Base-by-base conservation (phyloP, 2,113 vertebrate species). In the Campylomormyrus numenius region DNA sequence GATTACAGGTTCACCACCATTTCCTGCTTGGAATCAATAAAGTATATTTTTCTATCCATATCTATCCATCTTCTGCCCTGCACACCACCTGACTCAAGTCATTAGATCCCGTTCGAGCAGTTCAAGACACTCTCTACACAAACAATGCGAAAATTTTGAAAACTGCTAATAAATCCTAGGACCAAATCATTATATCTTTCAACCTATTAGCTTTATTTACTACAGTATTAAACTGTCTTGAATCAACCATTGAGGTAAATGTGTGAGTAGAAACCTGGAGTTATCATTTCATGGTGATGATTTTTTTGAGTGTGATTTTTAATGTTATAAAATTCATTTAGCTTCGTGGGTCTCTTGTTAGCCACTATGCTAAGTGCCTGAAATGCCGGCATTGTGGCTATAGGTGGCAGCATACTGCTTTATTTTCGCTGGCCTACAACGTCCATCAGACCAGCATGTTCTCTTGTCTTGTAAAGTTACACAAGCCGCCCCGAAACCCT, bases 371-470 rank as follows among this genome's bases (percentile, higher is more conserved):
- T 53, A 48, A 48, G 21, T 46, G 31, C 19, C 24, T 39, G 39
- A n/a, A 49, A 7, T 70, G 21, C 86, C 91, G 92, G 95, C 95
- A 95, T 93, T 95, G 93, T 91, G 93, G 97, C 98, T 96, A 97
- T 98, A 98, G 97, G 96, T 97, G 97, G 98, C 97, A 96, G 97
- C 96, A 94, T 97, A 96, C 96, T 96, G 95, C 97, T 96, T 96
- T 91, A 91, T 93, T 96, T 92, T 95, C 93, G 91, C 91, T 92
- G 93, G 92, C 90, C 87, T 89, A 88, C 91, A 91, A 90, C 92
- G 91, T 21, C 83, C 17, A 0, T 48, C 45, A 46, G 42, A n/a
- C 35, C 53, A 39, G 17, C 31, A 53, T 52, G 15, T 21, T 42
- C 46, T 86, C 42, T 48, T 35, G 31, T 83, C 77, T n/a, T 19